Evolutionary conservation across 2,888 invertebrate species (phyloP), one percentile per base, ranked within the genome.

Genomic region (Drosophila imparisetae): DNA sequence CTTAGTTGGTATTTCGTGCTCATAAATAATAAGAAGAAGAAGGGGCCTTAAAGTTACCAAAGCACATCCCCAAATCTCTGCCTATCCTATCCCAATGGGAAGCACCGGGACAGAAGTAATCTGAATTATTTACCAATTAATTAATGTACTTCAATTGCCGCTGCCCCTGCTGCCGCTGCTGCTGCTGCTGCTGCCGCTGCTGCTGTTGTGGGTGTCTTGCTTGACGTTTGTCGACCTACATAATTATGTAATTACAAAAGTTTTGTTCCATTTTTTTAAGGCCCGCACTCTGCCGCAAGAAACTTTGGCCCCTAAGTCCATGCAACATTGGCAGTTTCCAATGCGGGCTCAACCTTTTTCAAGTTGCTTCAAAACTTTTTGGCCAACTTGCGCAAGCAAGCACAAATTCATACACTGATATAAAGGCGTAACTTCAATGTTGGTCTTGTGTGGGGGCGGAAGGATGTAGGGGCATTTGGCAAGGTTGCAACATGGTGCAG

Each of bases 171-270:
- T n/a, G 86, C 72, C 58, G 72, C 72, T 74, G 67, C 64, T 21
- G 13, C 21, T 13, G 13, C 7, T 7, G 29, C 29, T 29, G 29
- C 29, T 81, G 84, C 72, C 60, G 72, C 72, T 74, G 66, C 62
- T 45, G 13, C 15, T 15, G 21, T 45, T 4, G 34, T 18, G 6
- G 18, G 5, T 54, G 21, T 53, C 7, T 21, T 52, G 63, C 71
- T 53, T 32, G 34, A 66, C 72, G 58, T 87, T 89, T 81, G 70
- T 65, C 88, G 81, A 86, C 90, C 90, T 88, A 86, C 86, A 86
- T 86, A 90, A 90, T 86, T 86, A 86, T 83, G 76, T 83, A 90
- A 86, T 86, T 86, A 83, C 75, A 81, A 86, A 86, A 86, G 78
- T 86, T 86, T 88, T 10, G 13, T 42, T 11, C 32, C 34, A 30